Percentiles rank a stretch among this genome's conserved stretches.
Conservation (phyloP, 2,888 invertebrate genomes). For the Criorhina ranunculi region DNA sequence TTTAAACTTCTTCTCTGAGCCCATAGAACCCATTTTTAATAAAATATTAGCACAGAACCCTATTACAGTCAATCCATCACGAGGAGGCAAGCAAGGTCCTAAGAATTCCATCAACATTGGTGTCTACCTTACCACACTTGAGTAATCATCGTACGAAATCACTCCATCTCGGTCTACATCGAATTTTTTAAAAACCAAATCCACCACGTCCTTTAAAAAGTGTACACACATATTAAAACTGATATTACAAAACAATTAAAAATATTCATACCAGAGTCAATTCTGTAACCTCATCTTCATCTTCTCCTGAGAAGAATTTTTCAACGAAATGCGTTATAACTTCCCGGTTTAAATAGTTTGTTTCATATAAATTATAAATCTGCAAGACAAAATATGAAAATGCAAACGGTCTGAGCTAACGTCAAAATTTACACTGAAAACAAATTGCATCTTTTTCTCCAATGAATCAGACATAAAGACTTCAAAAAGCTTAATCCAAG, state of each 20-base stretch:
- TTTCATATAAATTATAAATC: constrained; percentile 88
- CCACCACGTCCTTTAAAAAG: constrained; percentile 88
- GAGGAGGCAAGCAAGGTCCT: constrained; percentile 89
- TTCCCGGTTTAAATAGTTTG: constrained; percentile 88
- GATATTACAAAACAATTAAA: not conserved
- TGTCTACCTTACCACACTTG: constrained; percentile 87
- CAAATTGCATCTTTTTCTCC: constrained; percentile 89
- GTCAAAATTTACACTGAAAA: constrained; percentile 85
- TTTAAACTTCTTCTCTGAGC: too few species aligned
- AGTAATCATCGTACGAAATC: constrained; percentile 89
- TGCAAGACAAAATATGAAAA: constrained; percentile 45
- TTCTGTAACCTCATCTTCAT: constrained; percentile 91
- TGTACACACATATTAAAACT: too few species aligned
- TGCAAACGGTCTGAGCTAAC: too few species aligned
- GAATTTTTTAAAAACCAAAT: constrained; percentile 89
- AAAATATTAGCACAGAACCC: constrained; percentile 81
- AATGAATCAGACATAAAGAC: constrained; percentile 89
- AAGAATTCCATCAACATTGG: constrained; percentile 89
- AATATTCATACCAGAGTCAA: constrained; percentile 79
- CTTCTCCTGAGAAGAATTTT: constrained; percentile 85
- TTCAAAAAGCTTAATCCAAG: constrained; percentile 89
- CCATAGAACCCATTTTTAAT: constrained; percentile 38
- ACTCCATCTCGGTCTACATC: constrained; percentile 91
- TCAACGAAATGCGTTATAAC: constrained; percentile 86
- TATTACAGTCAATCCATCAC: constrained; percentile 81